These are phyloP conservation scores for Muscicapa comitata DNA, from an alignment of 2,797 vertebrate species.

Conservation along the genomic window DNA sequence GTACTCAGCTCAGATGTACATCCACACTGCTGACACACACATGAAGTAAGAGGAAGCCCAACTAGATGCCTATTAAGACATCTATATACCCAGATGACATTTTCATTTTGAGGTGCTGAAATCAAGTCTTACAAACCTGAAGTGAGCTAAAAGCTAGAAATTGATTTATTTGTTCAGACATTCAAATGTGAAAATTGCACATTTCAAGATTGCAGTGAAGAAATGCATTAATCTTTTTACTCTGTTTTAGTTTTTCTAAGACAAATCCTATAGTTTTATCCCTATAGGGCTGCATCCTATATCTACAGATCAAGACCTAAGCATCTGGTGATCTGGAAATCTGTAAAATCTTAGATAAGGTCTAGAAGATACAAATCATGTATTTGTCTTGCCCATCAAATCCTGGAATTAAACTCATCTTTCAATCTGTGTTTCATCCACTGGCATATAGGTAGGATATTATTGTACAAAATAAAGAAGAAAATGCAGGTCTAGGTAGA, in stretches of 20 bases:
- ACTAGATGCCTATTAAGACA: not conserved
- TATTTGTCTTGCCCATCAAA: not conserved
- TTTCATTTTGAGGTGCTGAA: not conserved
- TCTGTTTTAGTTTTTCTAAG: not conserved
- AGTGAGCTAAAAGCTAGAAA: not conserved
- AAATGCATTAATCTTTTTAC: not conserved
- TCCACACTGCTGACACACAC: not conserved
- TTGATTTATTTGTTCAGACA: not conserved
- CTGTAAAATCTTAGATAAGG: not conserved
- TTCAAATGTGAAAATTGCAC: not conserved
- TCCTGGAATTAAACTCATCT: not conserved
- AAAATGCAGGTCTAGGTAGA: not conserved
- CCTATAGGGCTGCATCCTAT: not conserved
- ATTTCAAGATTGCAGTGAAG: not conserved
- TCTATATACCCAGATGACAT: not conserved
- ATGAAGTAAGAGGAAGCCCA: not conserved
- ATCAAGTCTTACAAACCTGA: not conserved
- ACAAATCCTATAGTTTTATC: not conserved
- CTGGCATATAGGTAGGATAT: not conserved
- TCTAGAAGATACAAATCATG: not conserved
- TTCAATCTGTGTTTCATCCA: not conserved
- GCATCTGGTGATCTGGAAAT: not conserved
- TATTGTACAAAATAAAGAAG: not conserved
- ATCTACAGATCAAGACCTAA: not conserved
- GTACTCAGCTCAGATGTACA: not conserved